These are phyloP conservation scores for Pogonognathellus flavescens DNA, from an alignment of 1,140 invertebrate genomes.

Conservation along the genomic window DNA sequence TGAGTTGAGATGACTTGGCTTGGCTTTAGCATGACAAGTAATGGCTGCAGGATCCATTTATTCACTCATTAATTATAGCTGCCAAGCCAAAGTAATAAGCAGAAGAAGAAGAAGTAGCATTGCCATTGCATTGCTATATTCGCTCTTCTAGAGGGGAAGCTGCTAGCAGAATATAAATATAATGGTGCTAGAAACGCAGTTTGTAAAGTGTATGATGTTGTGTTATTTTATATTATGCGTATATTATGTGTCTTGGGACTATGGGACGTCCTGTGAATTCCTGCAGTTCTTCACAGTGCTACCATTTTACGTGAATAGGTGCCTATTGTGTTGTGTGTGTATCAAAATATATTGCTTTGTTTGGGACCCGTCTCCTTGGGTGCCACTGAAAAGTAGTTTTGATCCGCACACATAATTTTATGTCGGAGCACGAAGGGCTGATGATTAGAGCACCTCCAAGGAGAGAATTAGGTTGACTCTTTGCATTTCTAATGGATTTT, in stretches of 20 bases:
- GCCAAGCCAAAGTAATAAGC: slow-evolving; percentile 41
- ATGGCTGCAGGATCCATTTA: slow-evolving; percentile 46
- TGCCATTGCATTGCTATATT: neutral
- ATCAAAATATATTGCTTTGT: neutral
- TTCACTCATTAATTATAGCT: slow-evolving; percentile 49
- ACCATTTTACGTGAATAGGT: neutral
- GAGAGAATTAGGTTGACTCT: slow-evolving; percentile 49
- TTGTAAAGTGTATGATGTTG: too few species aligned
- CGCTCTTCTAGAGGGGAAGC: too few species aligned
- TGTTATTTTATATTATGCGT: too few species aligned
- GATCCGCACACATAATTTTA: slow-evolving; percentile 48
- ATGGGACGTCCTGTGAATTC: slow-evolving; percentile 30
- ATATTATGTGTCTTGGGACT: neutral
- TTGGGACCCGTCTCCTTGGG: slow-evolving; percentile 23
- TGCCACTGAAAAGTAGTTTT: slow-evolving; percentile 42
- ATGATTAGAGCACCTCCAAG: slow-evolving; percentile 47
- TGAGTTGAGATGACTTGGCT: slow-evolving; percentile 34
- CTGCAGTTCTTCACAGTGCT: slow-evolving; percentile 1
- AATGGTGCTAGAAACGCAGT: neutral
- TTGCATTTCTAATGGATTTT: slow-evolving; percentile 42
- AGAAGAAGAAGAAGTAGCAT: slow-evolving; percentile 4
- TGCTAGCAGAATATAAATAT: neutral
- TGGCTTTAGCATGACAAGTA: slow-evolving; percentile 46
- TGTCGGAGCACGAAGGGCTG: slow-evolving; percentile 41
- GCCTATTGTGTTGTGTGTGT: neutral